Evolutionary conservation across 2,113 vertebrate genomes (phyloP), one percentile per base, ranked within the genome.

Genomic region (Rallus limicola): DNA sequence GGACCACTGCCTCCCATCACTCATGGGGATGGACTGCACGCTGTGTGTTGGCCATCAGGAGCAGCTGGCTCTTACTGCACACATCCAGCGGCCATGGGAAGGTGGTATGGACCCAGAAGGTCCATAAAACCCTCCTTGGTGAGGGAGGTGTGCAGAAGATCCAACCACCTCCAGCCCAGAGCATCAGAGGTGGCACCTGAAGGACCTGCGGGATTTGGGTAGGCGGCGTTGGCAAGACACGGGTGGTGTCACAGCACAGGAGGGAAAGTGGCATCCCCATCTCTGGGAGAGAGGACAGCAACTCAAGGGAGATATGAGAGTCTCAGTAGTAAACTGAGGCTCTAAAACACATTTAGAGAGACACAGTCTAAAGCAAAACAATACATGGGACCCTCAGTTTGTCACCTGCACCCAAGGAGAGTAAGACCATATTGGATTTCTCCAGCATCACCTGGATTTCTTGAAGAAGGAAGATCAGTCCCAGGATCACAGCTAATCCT

Each of bases 191-290:
- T 21, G n/a, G 28, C 7, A 15, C 13, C 44, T 59, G 31, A 19
- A 16, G 67, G 67, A 65, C 44, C 33, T 20, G 52, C 44, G 44
- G 59, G 50, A 42, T 44, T 59, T 65, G 19, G 26, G 23, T 1
- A 53, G 88, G 16, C 0, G 1, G 31, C 1, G 0, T 72, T 16
- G 28, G 21, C 50, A 20, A n/a, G 33, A 31, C 16, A 42, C 7
- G 42, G 58, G 74, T 2, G 15, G 34, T 20, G 33, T 44, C 59
- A 44, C 42, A 26, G 48, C 20, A 50, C 59, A 36, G 58, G 25
- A 50, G 8, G 10, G 42, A 11, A 79, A 52, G 58, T 0, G 0
- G 13, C 4, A 25, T 53, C 33, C 58, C 26, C 13, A 16, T 18
- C 42, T 12, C 26, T 23, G 52, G 67, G 65, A 64, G 64, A 52